A percentile compares a stretch with the other conserved stretches of the same genome.
These are phyloP conservation scores for Sinotaia quadrata DNA, from an alignment of 2,888 invertebrate species.

Conservation along the genomic window DNA sequence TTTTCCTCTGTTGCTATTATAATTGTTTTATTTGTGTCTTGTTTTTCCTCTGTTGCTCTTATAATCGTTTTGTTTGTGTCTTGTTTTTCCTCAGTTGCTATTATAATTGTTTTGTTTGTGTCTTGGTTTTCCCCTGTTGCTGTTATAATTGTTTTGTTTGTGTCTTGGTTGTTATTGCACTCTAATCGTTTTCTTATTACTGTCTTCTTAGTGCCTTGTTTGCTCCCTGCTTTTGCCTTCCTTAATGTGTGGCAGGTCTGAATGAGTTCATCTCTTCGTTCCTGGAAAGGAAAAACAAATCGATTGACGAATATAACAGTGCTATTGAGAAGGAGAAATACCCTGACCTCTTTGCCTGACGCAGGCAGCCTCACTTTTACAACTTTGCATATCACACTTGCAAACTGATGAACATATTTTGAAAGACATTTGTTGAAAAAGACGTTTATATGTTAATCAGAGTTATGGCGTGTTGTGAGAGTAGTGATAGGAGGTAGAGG, in stretches of 20 bases:
- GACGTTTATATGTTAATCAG: too few relatives aligned
- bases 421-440: too few relatives aligned
- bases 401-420: too few relatives aligned
- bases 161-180: not conserved
- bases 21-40: too few relatives aligned
- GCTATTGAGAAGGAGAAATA: conserved; percentile 52
- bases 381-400: not conserved
- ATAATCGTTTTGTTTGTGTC: not conserved
- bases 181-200: too few relatives aligned
- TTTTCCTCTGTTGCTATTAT: too few relatives aligned
- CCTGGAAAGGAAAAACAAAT: conserved; percentile 53
- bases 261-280: conserved; percentile 58
- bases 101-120: not conserved
- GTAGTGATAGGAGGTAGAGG: too few relatives aligned
- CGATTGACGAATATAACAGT: conserved; percentile 57
- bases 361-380: not conserved
- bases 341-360: conserved; percentile 50
- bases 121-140: not conserved
- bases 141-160: not conserved
- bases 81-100: not conserved
- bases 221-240: not conserved
- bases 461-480: too few relatives aligned
- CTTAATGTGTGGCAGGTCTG: conserved; percentile 47
- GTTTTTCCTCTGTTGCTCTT: too few relatives aligned
- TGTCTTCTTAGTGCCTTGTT: too few relatives aligned